Percentiles rank a stretch among this genome's conserved stretches.
Conservation (phyloP, 2,888 invertebrate genomes). For the Taphrorychus bicolor region DNA sequence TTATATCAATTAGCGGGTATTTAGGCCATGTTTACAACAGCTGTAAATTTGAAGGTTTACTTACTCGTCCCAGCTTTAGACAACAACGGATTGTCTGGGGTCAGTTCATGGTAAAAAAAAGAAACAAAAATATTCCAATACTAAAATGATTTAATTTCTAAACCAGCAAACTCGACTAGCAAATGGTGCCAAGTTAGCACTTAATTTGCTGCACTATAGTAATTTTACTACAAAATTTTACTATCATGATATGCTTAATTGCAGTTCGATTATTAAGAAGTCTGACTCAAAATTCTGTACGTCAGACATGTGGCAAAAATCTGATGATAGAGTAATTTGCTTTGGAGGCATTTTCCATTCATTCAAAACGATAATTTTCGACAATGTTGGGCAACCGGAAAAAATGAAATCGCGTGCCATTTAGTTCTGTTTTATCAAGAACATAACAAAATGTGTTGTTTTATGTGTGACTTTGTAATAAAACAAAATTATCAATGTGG, state of each 20-base stretch:
- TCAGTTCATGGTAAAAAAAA: too few relatives aligned
- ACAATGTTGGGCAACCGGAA: too few relatives aligned
- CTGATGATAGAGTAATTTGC: not conserved
- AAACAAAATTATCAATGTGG: too few relatives aligned
- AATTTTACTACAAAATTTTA: not conserved
- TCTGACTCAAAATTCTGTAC: not conserved
- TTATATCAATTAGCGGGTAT: not conserved
- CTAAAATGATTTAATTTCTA: too few relatives aligned
- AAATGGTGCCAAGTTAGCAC: not conserved
- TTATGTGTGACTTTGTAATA: too few relatives aligned
- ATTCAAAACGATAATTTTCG: too few relatives aligned
- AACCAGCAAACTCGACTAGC: too few relatives aligned
- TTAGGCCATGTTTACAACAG: not conserved
- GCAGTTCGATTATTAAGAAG: not conserved
- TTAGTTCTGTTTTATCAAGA: too few relatives aligned
- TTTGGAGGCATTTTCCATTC: too few relatives aligned
- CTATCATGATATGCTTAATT: not conserved
- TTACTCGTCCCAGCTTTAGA: not conserved
- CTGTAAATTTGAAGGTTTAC: not conserved
- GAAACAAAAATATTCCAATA: too few relatives aligned
- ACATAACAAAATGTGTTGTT: too few relatives aligned
- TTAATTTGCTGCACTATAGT: not conserved
- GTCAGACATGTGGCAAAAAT: not conserved
- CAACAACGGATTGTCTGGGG: not conserved
- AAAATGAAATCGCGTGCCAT: too few relatives aligned